Percentiles rank a stretch among this genome's conserved stretches.
These are phyloP conservation scores for Coptotermes formosanus DNA, from an alignment of 1,140 invertebrate species.

Conservation along the genomic window DNA sequence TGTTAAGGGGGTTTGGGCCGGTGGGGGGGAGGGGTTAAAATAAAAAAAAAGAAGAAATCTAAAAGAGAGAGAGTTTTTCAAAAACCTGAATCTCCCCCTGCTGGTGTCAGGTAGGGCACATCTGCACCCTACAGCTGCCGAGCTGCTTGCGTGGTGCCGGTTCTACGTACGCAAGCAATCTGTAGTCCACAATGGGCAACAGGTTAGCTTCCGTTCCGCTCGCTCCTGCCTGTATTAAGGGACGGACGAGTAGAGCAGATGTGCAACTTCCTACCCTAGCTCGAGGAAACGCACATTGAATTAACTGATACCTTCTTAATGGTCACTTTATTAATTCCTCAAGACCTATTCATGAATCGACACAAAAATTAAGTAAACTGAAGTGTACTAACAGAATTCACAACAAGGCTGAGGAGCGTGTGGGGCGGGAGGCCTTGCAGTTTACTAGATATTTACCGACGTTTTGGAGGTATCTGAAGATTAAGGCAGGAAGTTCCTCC, in stretches of 20 bases:
- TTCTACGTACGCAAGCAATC: neutral
- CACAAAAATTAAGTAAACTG: neutral
- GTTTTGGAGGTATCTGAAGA: no score
- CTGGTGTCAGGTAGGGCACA: neutral
- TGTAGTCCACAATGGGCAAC: neutral
- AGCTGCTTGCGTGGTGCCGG: neutral
- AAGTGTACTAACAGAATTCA: neutral
- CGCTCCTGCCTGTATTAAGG: neutral
- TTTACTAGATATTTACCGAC: no score
- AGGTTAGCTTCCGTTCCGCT: neutral
- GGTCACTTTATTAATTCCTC: neutral
- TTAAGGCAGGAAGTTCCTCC: no score
- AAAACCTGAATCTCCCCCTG: neutral
- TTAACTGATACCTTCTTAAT: neutral
- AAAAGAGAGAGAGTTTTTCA: neutral
- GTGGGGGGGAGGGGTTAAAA: neutral
- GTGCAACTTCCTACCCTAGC: neutral
- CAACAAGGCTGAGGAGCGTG: no score
- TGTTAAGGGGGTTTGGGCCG: neutral
- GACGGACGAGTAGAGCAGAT: neutral
- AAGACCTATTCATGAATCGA: neutral
- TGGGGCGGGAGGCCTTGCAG: no score
- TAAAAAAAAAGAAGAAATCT: neutral
- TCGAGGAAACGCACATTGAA: neutral
- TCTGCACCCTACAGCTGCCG: neutral